A percentile compares a stretch with the other conserved stretches of the same genome.
Evolutionary conservation across 2,888 invertebrate genomes (phyloP).

Genomic region (Lithophane socia): DNA sequence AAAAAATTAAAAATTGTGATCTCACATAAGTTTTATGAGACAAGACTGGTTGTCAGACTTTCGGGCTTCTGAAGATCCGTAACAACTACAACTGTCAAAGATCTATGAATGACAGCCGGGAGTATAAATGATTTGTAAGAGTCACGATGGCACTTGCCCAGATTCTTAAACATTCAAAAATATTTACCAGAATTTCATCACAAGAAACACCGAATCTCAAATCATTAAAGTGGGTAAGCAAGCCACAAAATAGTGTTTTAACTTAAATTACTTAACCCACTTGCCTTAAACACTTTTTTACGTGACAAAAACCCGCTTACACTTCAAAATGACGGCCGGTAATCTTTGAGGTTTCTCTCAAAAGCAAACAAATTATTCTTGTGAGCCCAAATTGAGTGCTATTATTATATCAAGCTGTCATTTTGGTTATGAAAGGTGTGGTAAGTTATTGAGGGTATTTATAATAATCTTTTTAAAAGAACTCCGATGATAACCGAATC

Average conservation of each 20-base stretch:
- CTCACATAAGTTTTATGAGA: too few species aligned
- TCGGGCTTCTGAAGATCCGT: too few species aligned
- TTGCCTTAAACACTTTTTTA: conserved; percentile 61
- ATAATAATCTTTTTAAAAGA: conserved; percentile 55
- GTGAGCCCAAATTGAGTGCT: conserved; percentile 68
- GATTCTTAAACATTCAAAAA: neutral
- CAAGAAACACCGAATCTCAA: conserved; percentile 40
- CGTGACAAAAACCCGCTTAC: conserved; percentile 54
- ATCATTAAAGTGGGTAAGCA: conserved; percentile 44
- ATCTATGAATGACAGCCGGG: too few species aligned
- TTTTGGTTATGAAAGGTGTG: conserved; percentile 77
- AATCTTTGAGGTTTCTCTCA: conserved; percentile 50
- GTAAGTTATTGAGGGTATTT: conserved; percentile 66
- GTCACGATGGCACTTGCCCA: too few species aligned
- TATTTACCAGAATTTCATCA: conserved; percentile 20
- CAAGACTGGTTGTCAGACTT: too few species aligned
- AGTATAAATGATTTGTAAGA: too few species aligned
- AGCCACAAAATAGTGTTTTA: conserved; percentile 55
- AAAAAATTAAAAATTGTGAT: too few species aligned
- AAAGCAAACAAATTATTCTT: conserved; percentile 76
- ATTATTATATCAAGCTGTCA: conserved; percentile 73
- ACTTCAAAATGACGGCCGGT: conserved; percentile 41
- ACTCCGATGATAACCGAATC: conserved; percentile 31
- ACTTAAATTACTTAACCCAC: conserved; percentile 61
- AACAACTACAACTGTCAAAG: too few species aligned